Conservation (phyloP, 2,113 vertebrate species). For the Sminthopsis crassicaudata region DNA sequence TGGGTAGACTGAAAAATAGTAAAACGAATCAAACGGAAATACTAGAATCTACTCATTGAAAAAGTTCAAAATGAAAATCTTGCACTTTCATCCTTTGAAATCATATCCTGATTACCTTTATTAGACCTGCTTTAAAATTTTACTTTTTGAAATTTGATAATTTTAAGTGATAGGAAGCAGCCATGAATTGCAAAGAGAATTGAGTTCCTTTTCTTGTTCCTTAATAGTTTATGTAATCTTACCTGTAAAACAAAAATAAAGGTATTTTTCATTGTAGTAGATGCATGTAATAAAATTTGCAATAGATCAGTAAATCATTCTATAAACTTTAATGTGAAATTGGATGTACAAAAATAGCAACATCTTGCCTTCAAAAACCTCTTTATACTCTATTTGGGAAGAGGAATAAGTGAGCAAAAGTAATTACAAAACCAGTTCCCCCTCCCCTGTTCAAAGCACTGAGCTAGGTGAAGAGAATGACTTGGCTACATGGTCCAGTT, state of each 20-base stretch:
- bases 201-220: constrained; percentile 34
- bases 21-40: constrained; percentile 13
- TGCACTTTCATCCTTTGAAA: background rate
- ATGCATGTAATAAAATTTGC: background rate
- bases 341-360: background rate
- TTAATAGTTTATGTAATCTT: background rate
- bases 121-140: background rate
- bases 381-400: background rate
- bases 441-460: background rate
- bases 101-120: background rate
- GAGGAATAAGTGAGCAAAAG: background rate
- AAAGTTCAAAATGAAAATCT: constrained; percentile 29
- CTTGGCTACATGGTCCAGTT: background rate
- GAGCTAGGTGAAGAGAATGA: background rate
- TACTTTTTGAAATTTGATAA: constrained; percentile 25
- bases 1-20: constrained; percentile 11
- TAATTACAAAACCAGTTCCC: background rate
- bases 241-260: constrained; percentile 31
- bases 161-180: constrained; percentile 7
- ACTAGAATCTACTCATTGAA: constrained; percentile 35
- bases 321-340: background rate
- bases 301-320: constrained; percentile 2
- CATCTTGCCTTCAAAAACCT: background rate
- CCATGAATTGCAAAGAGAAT: background rate
- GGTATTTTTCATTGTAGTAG: background rate